A percentile compares a stretch with the other conserved stretches of the same genome.
Conservation (phyloP, 53 echinoderm and acorn worm species). For the Stichopus horrens region DNA sequence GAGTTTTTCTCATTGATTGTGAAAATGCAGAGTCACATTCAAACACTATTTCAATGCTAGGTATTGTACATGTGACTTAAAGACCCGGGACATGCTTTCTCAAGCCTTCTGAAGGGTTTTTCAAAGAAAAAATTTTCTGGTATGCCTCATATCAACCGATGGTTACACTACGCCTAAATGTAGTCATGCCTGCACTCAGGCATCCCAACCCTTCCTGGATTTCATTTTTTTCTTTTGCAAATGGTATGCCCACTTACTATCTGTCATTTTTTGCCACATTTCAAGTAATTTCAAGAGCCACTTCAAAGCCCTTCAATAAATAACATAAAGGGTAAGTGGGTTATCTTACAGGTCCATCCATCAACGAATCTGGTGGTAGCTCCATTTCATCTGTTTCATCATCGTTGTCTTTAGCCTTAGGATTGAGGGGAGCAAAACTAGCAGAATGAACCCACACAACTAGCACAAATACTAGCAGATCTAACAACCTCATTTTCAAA, state of each 20-base stretch:
- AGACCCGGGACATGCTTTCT: no score
- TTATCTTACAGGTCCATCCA: slow-evolving; percentile 39
- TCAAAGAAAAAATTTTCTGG: no score
- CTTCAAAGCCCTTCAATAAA: not conserved
- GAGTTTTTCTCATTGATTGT: no score
- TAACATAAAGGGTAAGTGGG: not conserved
- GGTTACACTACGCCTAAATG: no score
- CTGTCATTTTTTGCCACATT: no score
- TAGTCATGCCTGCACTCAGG: not conserved
- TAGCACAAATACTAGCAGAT: slow-evolving; percentile 27
- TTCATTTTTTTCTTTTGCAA: not conserved
- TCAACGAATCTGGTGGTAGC: slow-evolving; percentile 4
- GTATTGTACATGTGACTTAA: no score
- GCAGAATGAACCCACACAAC: slow-evolving; percentile 52
- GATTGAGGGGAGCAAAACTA: slow-evolving; percentile 50
- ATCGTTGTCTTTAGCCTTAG: slow-evolving; percentile 34
- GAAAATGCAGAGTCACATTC: no score
- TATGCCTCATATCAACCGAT: no score
- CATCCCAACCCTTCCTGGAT: not conserved
- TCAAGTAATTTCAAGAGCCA: no score
- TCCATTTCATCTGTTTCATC: not conserved
- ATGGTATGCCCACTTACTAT: no score
- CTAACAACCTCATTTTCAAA: slow-evolving; percentile 11
- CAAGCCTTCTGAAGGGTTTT: no score
- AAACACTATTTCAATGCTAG: no score